Evolutionary conservation across 2,888 invertebrate species (phyloP), one percentile per base, ranked within the genome.

Genomic region (Eupithecia tripunctaria): DNA sequence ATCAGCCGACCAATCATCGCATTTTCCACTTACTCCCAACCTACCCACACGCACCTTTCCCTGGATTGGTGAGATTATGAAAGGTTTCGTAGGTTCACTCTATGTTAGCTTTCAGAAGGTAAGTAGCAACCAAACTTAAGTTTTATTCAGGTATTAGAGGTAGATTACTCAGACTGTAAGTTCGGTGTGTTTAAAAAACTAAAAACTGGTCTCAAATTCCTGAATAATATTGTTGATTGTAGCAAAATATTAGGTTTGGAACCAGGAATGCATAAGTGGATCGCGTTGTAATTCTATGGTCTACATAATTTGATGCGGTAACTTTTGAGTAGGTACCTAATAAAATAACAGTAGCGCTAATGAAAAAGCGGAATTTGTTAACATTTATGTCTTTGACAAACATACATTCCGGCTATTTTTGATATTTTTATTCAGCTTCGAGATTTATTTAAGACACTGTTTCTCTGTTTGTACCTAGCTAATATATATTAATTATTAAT

Each of bases 1-100:
- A 79, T 79, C 76, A 78, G 71, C 56, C 73, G 66, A 75, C 74
- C 73, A 77, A 76, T 79, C 76, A 76, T 78, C 76, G 76, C 71
- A 75, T 76, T 77, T 76, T 78, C 75, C 76, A 78, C 75, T 78
- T 78, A 76, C 74, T 62, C 56, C 62, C 68, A 36, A 65, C 72
- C 68, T 41, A 65, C 70, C 41, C 14, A 7, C 76, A 76, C 77
- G 79, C 70, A 75, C 76, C 77, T 73, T 74, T 72, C 67, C 27
- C 43, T 25, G n/a, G 47, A 68, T 67, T 63, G 15, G 59, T 51
- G 56, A 73, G 69, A 70, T 56, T 56, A 56, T 25, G 14, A 56
- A 56, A 56, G 56, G 56, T 56, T 56, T 56, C 56, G 12, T 25
- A 56, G 56, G 56, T 56, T 25, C 47, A 21, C 7, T 51, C 21